Base-by-base conservation (phyloP, 2,797 vertebrate genomes). In the Malurus splendens region DNA sequence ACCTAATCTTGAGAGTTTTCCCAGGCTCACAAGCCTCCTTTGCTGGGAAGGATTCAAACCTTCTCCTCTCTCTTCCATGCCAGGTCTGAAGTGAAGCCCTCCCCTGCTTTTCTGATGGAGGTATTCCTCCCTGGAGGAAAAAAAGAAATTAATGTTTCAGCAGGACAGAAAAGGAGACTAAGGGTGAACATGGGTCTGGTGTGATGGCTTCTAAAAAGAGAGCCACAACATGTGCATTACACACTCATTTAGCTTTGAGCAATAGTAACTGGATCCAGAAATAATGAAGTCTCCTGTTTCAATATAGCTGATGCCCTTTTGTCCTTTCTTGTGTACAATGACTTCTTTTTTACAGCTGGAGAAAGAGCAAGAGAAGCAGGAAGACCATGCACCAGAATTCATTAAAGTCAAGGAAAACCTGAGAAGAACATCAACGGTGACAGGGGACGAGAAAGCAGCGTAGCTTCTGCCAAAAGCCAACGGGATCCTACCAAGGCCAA, bases 381-480 rank as follows among this genome's bases (percentile, higher is more conserved):
- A 97, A 65, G 96, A 97, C 28, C 98, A 94, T 8, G 98, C 98
- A 45, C 99, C 98, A 0, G 99, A 99, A 94, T 99, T 99, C 54
- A 97, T 99, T 71, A 99, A 98, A 97, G 99, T 99, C 65, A 98
- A 98, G 92, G 98, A 99, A 84, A 99, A 99, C 68, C 96, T 99
- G 82, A 98, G 98, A 84, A 97, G 98, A 93, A 99, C 98, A 4
- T 96, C 98, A 0, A 95, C 97, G 0, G 95, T 97, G 67, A 91
- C 89, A 0, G 96, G 96, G 28, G 98, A 97, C 0, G 98, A 99
- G 95, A 97, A 98, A 87, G 97, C 97, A 27, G 97, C 96, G 10
- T 99, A 98, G 95, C 81, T 93, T 81, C 45, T 80, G 71, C 81
- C 92, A 85, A 56, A 72, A 79, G n/a, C 32, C 78, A 80, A 1